These are phyloP conservation scores for Zoanthus gigantus DNA, from an alignment of 92 coral and sea anemone genomes.

Conservation along the genomic window DNA sequence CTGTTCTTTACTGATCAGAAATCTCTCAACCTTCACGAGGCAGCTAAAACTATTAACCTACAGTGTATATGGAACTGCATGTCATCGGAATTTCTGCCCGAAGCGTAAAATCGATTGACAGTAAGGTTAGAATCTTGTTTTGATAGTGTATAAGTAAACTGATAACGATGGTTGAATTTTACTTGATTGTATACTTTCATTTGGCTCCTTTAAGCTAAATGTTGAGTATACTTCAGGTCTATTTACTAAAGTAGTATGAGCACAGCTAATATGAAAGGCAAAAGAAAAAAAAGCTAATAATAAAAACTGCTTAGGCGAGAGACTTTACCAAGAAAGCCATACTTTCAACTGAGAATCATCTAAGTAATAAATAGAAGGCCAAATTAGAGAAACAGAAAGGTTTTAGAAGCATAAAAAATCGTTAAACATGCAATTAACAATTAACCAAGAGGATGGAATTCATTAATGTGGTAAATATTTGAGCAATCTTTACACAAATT, in stretches of 20 bases:
- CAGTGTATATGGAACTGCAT: not conserved
- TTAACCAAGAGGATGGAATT: too few relatives aligned
- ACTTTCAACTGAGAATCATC: too few relatives aligned
- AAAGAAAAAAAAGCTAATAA: too few relatives aligned
- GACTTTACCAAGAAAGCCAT: too few relatives aligned
- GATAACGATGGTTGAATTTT: conserved; percentile 8
- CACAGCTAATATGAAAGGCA: not conserved
- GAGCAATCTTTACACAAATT: too few relatives aligned
- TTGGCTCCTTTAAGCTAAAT: conserved; percentile 9
- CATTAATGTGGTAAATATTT: too few relatives aligned
- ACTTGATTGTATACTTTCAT: conserved; percentile 28
- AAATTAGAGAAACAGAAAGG: too few relatives aligned
- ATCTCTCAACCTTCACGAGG: conserved; percentile 15
- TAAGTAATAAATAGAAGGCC: too few relatives aligned
- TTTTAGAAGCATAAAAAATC: too few relatives aligned
- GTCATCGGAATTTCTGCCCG: conserved; percentile 24
- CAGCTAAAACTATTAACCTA: not conserved
- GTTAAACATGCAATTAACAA: too few relatives aligned
- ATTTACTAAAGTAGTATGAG: conserved; percentile 1
- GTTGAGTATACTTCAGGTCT: not conserved
- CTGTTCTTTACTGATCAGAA: not conserved
- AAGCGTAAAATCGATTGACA: conserved; percentile 33
- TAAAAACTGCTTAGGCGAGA: too few relatives aligned
- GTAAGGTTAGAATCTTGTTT: conserved; percentile 19
- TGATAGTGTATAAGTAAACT: conserved; percentile 18